Evolutionary conservation across 2,113 vertebrate species (phyloP).

Genomic region (Terrapene triunguis): DNA sequence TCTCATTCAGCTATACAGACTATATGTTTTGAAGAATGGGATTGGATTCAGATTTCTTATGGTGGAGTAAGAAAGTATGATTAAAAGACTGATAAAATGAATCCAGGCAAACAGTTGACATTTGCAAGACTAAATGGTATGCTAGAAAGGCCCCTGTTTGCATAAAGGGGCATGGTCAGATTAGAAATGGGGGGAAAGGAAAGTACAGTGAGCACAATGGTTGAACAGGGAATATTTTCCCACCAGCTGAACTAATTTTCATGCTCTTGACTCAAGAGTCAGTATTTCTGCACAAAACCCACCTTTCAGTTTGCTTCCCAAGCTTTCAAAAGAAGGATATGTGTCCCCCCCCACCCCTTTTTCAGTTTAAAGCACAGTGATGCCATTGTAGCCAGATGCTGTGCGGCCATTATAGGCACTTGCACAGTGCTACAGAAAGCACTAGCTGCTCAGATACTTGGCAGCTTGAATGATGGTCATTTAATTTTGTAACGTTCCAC

Average conservation of each 20-base stretch:
- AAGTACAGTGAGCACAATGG: neutral
- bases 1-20: accelerated
- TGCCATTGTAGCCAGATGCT: neutral
- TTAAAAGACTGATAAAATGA: neutral
- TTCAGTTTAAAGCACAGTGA: neutral
- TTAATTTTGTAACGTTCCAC: neutral
- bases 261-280: neutral
- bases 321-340: neutral
- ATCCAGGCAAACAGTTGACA: neutral
- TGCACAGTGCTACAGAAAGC: neutral
- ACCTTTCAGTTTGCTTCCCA: neutral
- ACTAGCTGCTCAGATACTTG: neutral
- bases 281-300: neutral
- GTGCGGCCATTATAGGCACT: neutral
- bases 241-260: neutral
- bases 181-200: neutral
- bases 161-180: neutral
- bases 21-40: neutral
- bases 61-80: neutral
- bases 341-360: accelerated
- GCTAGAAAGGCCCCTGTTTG: neutral
- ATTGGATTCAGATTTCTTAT: neutral
- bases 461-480: neutral
- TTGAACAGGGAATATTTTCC: neutral
- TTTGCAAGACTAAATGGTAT: neutral